phyloP scores from a whole-genome alignment of 2,797 vertebrate genomes.

The Dallia pectoralis region DNA sequence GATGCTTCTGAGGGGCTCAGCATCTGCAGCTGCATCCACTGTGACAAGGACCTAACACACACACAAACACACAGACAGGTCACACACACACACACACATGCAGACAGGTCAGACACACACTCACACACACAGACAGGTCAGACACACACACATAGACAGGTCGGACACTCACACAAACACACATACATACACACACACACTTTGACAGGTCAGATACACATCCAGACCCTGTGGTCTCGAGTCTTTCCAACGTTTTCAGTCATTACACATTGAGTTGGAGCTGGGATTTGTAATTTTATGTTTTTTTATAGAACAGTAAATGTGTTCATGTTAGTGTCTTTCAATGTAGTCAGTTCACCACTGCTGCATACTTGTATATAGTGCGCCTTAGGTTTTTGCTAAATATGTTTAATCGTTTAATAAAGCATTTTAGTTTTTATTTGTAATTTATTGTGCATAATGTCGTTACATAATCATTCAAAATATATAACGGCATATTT shows the following conservation, averaged over 20 bases:
- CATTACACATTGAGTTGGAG: not conserved
- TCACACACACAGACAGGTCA: no score
- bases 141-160: no score
- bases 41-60: constrained; percentile 21
- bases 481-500: constrained; percentile 8
- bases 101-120: no score
- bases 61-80: constrained; percentile 2
- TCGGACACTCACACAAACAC: constrained; percentile 16
- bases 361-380: not conserved
- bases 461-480: no score
- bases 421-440: not conserved
- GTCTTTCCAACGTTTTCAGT: constrained; percentile 17
- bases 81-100: constrained; percentile 18
- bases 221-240: constrained; percentile 30
- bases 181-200: constrained; percentile 15
- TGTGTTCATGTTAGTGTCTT: constrained; percentile 7
- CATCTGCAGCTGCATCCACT: constrained; percentile 50
- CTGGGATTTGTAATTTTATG: not conserved
- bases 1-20: constrained; percentile 63
- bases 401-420: no score
- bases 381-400: not conserved
- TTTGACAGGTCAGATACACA: constrained; percentile 13
- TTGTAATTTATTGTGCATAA: not conserved
- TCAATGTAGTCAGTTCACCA: not conserved
- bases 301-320: not conserved